Percentiles rank a stretch among this genome's conserved stretches.
phyloP scores from a whole-genome alignment of 2,113 vertebrate genomes.

The Scolopax mira region DNA sequence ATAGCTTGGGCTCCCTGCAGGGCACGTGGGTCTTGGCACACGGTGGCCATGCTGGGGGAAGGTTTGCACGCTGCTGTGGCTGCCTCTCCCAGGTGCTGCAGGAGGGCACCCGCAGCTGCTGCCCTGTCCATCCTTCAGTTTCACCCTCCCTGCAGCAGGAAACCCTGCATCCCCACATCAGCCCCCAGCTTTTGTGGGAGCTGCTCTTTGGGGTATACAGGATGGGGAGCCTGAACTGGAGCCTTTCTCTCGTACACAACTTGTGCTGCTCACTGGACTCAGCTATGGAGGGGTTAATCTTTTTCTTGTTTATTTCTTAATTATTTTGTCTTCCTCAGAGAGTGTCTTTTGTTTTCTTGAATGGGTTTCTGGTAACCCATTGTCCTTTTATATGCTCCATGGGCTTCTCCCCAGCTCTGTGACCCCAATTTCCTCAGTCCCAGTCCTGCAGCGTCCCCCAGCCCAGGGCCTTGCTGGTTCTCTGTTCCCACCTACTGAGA shows the following conservation, averaged over 20 bases:
- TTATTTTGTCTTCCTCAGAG: neutral
- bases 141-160: neutral
- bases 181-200: neutral
- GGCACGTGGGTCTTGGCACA: neutral
- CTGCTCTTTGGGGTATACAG: neutral
- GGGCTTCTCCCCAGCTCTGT: neutral
- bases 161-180: neutral
- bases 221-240: neutral
- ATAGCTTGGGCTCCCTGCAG: neutral
- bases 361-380: neutral
- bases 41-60: neutral
- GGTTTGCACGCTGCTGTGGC: neutral
- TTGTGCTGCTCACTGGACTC: neutral
- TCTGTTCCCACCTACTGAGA: neutral
- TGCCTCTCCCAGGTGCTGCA: neutral
- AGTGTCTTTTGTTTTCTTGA: neutral
- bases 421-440: neutral
- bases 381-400: neutral
- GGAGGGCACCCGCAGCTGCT: neutral
- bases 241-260: neutral
- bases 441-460: accelerated
- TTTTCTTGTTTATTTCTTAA: neutral
- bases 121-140: neutral
- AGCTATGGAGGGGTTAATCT: neutral
- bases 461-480: neutral